Base-by-base conservation (phyloP, 1,140 invertebrate genomes). In the Pseudomyrmex cubaensis region DNA sequence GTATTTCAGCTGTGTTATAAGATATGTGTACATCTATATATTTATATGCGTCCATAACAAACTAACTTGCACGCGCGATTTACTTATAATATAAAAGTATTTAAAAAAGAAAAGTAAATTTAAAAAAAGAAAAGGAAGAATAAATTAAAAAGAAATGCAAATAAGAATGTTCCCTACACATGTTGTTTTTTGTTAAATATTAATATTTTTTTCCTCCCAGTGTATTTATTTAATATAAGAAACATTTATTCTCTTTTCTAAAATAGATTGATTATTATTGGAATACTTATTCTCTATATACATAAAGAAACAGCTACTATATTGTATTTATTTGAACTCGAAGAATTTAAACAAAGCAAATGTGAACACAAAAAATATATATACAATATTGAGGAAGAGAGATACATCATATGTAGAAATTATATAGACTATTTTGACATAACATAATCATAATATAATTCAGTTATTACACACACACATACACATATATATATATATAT, bases 161-260 rank as follows among this genome's bases (percentile, higher is more conserved):
- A 83, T 62, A 17, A 7, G 35, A 64, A 77, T 72, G 70, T 80
- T 85, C 44, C 61, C 75, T 80, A 84, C 72, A 67, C 7, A 35
- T 35, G 35, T 35, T 35, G 35, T 35, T 35, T 35, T 35, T 35
- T 35, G 5, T 35, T 35, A 0, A 35, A 35, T 35, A 35, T 35
- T 35, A 35, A 35, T 35, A 5, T 35, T 7, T 35, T 35, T 35
- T 4, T 35, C 0, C 5, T 7, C 35, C 35, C 7, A 83, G 83
- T 90, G 85, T 90, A 90, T 87, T 90, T 89, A 89, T 87, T 90
- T 90, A 89, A 89, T 90, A 90, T 89, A 90, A 35, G 35, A 35
- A 35, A 35, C 35, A 35, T 78, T 74, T 86, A 69, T 88, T 85
- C 70, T 85, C 56, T 73, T 85, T 63, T 86, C 50, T 73, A 61